Conservation (phyloP, 2,888 invertebrate genomes). For the Dicycla oo region DNA sequence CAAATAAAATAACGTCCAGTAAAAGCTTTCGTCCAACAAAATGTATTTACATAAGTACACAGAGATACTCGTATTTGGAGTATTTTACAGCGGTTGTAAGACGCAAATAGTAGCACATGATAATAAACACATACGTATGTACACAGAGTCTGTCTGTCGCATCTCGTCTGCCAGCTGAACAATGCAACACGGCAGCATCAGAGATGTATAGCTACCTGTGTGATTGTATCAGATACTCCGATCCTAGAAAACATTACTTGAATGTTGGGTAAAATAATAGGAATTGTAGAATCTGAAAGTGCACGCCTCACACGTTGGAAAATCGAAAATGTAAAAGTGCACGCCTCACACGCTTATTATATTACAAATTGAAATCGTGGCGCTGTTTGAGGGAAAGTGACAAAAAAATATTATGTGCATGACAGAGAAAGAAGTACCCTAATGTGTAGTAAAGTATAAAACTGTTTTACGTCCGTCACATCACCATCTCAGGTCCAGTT, state of each 20-base stretch:
- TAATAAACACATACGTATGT: constrained; percentile 35
- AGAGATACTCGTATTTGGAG: constrained; percentile 30
- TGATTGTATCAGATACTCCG: constrained; percentile 33
- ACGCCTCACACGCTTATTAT: too few relatives aligned
- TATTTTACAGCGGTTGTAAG: constrained; percentile 20
- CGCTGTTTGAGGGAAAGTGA: too few relatives aligned
- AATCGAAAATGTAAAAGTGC: too few relatives aligned
- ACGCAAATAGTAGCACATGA: constrained; percentile 43
- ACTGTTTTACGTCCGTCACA: too few relatives aligned
- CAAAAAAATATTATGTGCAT: too few relatives aligned
- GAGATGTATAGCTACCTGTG: constrained; percentile 25
- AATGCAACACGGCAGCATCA: constrained; percentile 36
- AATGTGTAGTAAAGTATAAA: too few relatives aligned
- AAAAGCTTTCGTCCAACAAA: constrained; percentile 14
- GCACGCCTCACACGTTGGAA: too few relatives aligned
- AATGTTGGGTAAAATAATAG: background rate
- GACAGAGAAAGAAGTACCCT: too few relatives aligned
- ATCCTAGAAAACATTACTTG: constrained; percentile 17
- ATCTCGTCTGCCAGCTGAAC: constrained; percentile 52
- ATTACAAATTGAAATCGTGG: too few relatives aligned
- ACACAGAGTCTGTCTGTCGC: constrained; percentile 49
- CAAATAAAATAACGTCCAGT: background rate
- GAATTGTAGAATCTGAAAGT: too few relatives aligned
- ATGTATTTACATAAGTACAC: constrained; percentile 22
- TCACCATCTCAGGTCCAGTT: too few relatives aligned